Evolutionary conservation across 2,888 invertebrate species (phyloP).

Genomic region (Chalcosyrphus nemorum): DNA sequence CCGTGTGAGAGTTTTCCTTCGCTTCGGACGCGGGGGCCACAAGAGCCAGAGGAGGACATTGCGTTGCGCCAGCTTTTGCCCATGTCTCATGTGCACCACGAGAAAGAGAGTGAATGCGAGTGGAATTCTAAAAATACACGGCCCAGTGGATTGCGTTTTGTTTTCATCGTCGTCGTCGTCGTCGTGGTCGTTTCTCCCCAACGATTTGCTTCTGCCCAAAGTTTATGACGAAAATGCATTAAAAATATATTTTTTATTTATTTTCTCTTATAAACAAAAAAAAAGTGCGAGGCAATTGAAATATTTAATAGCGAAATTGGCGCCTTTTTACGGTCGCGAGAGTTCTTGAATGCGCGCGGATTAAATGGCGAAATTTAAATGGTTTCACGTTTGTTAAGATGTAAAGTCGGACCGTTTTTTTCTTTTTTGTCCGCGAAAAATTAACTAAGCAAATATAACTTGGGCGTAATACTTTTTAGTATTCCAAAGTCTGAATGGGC

Average conservation of each 20-base stretch:
- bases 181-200: slow-evolving; percentile 15
- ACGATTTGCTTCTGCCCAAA: slow-evolving; percentile 13
- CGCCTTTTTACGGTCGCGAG: slow-evolving; percentile 43
- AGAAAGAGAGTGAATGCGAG: slow-evolving; percentile 26
- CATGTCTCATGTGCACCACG: slow-evolving; percentile 2
- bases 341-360: slow-evolving; percentile 5
- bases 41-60: slow-evolving; percentile 6
- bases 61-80: not conserved
- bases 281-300: not conserved
- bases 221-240: slow-evolving; percentile 57
- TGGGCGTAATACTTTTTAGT: not conserved
- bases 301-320: slow-evolving; percentile 45
- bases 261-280: not conserved
- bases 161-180: too few relatives aligned
- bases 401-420: not conserved
- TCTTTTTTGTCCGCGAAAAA: slow-evolving; percentile 1
- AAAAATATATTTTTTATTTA: slow-evolving; percentile 25
- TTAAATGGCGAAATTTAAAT: slow-evolving; percentile 7
- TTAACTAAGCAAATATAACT: not conserved
- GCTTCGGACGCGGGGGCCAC: not conserved
- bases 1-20: not conserved
- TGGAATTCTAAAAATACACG: slow-evolving; percentile 63
- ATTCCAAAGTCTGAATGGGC: not conserved
- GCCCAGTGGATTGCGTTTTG: slow-evolving; percentile 54
- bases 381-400: not conserved